phyloP scores from a whole-genome alignment of 2,888 invertebrate species.

The Agrotis puta region DNA sequence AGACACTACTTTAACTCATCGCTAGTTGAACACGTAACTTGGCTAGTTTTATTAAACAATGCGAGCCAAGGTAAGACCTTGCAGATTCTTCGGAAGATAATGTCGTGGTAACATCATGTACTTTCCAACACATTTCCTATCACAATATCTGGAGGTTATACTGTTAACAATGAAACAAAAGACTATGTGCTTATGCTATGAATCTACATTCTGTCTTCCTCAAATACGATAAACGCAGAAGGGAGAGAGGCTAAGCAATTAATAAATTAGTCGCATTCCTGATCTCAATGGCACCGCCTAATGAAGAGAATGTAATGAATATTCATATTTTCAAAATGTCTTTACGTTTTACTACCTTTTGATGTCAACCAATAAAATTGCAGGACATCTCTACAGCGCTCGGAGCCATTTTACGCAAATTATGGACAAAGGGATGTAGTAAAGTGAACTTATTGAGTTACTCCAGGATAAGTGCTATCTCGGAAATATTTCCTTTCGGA shows the following conservation, averaged over 20 bases:
- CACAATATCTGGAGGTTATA: neutral
- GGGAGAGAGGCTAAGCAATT: conserved; percentile 19
- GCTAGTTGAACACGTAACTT: conserved; percentile 57
- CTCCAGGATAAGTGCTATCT: conserved; percentile 31
- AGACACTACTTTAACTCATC: conserved; percentile 63
- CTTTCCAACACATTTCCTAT: neutral
- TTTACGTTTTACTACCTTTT: conserved; percentile 57
- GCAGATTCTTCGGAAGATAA: conserved; percentile 39
- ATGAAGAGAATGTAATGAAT: conserved; percentile 54
- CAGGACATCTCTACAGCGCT: conserved; percentile 30
- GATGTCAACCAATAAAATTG: conserved; percentile 54
- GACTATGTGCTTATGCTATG: neutral
- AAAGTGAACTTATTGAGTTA: conserved; percentile 43
- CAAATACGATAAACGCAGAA: conserved; percentile 5
- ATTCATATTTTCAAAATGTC: conserved; percentile 55
- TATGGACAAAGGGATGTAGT: conserved; percentile 35
- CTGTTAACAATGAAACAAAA: neutral
- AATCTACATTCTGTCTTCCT: neutral
- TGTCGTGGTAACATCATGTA: neutral
- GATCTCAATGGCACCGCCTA: conserved; percentile 31
- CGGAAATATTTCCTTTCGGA: neutral
- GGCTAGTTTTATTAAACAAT: conserved; percentile 52
- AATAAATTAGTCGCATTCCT: conserved; percentile 44
- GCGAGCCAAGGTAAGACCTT: conserved; percentile 52
- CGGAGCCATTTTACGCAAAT: conserved; percentile 21